These are phyloP conservation scores for Orthonyx spaldingii DNA, from an alignment of 2,113 vertebrate species.

Conservation along the genomic window DNA sequence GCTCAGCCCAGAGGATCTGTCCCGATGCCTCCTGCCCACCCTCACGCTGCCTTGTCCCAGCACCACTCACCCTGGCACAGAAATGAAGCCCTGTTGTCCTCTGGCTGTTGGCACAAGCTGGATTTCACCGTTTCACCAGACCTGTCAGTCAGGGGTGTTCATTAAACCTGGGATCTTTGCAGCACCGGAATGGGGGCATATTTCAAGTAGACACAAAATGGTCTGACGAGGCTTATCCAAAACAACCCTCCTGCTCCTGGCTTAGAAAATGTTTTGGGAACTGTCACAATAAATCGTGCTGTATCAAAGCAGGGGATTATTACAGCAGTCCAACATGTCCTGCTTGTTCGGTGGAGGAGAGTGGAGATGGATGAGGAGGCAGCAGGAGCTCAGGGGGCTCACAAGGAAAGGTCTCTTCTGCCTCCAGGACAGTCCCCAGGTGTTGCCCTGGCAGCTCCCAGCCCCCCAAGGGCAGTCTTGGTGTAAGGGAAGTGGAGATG, in stretches of 20 bases:
- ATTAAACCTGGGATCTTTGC: background rate
- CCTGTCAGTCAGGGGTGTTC: rapidly evolving
- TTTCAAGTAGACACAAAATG: background rate
- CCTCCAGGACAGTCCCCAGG: background rate
- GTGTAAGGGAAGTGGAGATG: background rate
- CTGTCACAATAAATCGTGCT: background rate
- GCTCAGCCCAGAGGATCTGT: background rate
- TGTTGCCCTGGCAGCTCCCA: background rate
- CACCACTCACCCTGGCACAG: background rate
- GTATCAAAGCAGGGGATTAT: background rate
- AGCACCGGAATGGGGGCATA: rapidly evolving
- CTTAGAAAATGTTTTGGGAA: background rate
- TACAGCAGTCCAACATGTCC: background rate
- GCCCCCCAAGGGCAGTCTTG: too few species aligned
- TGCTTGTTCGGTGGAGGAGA: background rate
- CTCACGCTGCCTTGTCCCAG: background rate
- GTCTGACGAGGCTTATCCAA: background rate
- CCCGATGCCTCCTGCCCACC: background rate
- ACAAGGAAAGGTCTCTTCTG: background rate
- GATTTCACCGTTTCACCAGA: background rate
- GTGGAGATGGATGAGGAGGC: background rate
- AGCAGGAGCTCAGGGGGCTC: background rate
- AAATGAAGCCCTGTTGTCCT: background rate
- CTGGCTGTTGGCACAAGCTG: background rate
- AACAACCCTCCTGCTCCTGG: background rate